Evolutionary conservation across 2,113 vertebrate species (phyloP).

Genomic region (Gobiocypris rarus): DNA sequence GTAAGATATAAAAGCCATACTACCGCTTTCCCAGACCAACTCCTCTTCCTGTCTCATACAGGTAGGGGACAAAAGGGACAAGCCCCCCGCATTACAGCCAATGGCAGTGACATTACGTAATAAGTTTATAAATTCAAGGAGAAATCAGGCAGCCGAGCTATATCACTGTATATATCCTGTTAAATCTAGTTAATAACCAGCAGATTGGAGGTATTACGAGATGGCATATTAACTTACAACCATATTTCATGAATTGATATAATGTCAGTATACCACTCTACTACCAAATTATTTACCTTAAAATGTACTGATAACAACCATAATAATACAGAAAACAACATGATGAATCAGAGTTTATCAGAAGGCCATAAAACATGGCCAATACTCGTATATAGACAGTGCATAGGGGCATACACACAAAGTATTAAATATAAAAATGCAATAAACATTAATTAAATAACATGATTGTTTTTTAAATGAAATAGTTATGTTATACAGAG

Average conservation of each 20-base stretch:
- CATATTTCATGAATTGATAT: no score
- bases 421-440: no score
- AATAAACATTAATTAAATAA: no score
- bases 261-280: no score
- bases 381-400: no score
- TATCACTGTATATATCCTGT: background rate
- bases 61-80: constrained; percentile 44
- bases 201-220: no score
- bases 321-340: background rate
- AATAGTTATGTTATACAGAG: no score
- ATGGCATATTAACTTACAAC: no score
- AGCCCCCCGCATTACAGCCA: constrained; percentile 14
- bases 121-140: background rate
- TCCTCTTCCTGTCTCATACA: constrained; percentile 53
- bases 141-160: background rate
- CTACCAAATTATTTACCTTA: background rate
- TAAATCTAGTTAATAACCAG: background rate
- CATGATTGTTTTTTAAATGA: no score
- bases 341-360: no score
- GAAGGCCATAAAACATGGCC: no score
- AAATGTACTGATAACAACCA: constrained; percentile 8
- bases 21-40: constrained; percentile 49
- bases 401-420: no score
- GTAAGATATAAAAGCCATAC: constrained; percentile 45
- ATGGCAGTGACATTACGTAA: constrained; percentile 10